Conservation (phyloP, 2,888 invertebrate genomes). For the Ichneumoninae sp. region DNA sequence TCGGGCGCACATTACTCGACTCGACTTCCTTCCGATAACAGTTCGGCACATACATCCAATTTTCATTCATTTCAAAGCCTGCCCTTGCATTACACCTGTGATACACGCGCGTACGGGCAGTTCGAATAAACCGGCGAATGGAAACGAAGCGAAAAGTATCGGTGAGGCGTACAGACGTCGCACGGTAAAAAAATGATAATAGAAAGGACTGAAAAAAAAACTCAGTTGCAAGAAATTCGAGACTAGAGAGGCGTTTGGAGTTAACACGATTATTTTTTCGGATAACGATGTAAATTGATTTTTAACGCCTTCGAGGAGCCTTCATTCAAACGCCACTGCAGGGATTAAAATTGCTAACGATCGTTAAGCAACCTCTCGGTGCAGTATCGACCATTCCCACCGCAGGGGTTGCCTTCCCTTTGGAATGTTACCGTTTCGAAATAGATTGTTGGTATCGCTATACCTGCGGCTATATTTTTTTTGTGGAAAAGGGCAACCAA, state of each 20-base stretch:
- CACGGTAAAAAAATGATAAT: slow-evolving; percentile 1
- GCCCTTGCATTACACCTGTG: slow-evolving; percentile 5
- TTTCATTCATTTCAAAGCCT: slow-evolving; percentile 41
- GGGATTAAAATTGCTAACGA: slow-evolving; percentile 10
- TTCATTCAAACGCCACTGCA: neutral
- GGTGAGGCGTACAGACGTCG: neutral
- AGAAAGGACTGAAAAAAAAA: slow-evolving; percentile 4
- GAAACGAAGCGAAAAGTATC: slow-evolving; percentile 10
- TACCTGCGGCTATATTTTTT: neutral
- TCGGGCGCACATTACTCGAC: slow-evolving; percentile 33
- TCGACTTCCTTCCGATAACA: slow-evolving; percentile 16
- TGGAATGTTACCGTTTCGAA: neutral
- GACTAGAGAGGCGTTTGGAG: neutral
- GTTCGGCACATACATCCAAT: slow-evolving; percentile 33
- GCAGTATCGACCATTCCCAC: neutral
- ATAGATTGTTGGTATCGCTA: neutral
- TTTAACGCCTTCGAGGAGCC: neutral
- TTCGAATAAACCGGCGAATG: neutral
- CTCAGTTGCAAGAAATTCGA: neutral
- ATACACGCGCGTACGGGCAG: slow-evolving; percentile 5
- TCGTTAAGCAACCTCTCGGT: neutral
- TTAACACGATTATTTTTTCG: neutral
- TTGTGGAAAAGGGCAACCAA: neutral
- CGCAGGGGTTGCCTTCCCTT: neutral
- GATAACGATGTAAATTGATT: slow-evolving; percentile 12